phyloP scores from a whole-genome alignment of 2,797 vertebrate species.

The Micropoecilia bifurca region DNA sequence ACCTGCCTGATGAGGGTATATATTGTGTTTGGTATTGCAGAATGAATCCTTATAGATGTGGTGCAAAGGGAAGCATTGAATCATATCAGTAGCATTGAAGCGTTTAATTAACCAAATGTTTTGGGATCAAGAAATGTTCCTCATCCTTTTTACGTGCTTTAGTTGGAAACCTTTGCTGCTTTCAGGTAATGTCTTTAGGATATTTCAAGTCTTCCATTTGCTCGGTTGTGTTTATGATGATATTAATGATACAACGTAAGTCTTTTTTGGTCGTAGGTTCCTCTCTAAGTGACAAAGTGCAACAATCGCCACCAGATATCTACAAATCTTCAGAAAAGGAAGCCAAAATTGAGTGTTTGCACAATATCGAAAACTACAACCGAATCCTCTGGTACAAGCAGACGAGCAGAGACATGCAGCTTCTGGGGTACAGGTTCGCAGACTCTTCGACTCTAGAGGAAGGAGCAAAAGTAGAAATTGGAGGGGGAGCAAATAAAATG shows the following conservation, averaged over 20 bases:
- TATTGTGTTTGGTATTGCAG: not conserved
- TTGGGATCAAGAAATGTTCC: not conserved
- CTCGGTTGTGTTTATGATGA: not conserved
- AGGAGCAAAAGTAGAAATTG: not conserved
- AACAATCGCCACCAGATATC: slow-evolving; percentile 20
- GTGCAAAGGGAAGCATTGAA: not conserved
- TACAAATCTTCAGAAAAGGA: not conserved
- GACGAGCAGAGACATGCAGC: slow-evolving; percentile 1
- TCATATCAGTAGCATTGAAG: not conserved
- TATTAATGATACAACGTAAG: not conserved
- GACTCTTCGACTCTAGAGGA: not conserved
- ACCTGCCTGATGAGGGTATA: not conserved
- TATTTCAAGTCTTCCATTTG: not conserved
- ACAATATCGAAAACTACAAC: not conserved
- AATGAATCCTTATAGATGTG: not conserved
- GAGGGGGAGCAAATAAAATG: not conserved
- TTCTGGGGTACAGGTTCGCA: not conserved
- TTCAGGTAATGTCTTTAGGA: slow-evolving; percentile 9
- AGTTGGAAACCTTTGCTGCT: not conserved
- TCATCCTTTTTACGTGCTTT: not conserved
- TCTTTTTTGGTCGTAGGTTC: not conserved
- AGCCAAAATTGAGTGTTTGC: not conserved
- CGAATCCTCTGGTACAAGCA: slow-evolving; percentile 15
- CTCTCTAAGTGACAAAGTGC: slow-evolving; percentile 1
- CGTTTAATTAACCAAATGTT: not conserved